phyloP scores from a whole-genome alignment of 2,888 invertebrate species.

The Drepana falcataria region DNA sequence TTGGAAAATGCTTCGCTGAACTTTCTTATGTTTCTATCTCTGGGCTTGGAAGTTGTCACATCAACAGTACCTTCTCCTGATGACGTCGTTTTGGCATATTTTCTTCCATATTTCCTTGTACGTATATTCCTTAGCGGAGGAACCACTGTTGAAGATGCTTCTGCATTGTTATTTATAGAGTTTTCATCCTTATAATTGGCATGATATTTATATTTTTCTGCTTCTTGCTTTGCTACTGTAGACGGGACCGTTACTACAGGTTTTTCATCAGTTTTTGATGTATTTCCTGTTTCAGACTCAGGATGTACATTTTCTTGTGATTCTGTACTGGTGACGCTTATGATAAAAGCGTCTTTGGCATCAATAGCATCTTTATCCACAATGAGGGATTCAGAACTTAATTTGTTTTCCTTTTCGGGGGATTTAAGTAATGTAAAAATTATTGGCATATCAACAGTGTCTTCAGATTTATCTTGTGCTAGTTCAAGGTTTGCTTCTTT shows the following conservation, averaged over 20 bases:
- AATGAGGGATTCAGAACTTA: constrained; percentile 12
- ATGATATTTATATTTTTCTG: constrained; percentile 55
- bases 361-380: constrained; percentile 25
- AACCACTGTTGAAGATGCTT: constrained; percentile 31
- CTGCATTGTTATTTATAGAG: constrained; percentile 30
- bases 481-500: constrained; percentile 15
- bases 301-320: constrained; percentile 44
- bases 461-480: constrained; percentile 42
- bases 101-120: constrained; percentile 55
- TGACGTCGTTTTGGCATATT: constrained; percentile 32
- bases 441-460: constrained; percentile 47
- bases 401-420: constrained; percentile 27
- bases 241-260: constrained; percentile 30
- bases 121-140: constrained; percentile 61
- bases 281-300: constrained; percentile 39
- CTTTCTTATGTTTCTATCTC: constrained; percentile 50
- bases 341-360: constrained; percentile 44
- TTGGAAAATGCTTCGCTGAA: constrained; percentile 59
- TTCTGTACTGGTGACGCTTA: constrained; percentile 58
- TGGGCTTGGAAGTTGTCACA: constrained; percentile 35
- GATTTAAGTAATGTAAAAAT: constrained; percentile 52
- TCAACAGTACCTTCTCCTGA: constrained; percentile 30
- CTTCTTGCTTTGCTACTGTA: constrained; percentile 28
- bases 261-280: constrained; percentile 41
- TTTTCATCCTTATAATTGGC: constrained; percentile 54